Percentiles rank a stretch among this genome's conserved stretches.
Conservation (phyloP, 2,113 vertebrate genomes). For the Mastomys natalensis region DNA sequence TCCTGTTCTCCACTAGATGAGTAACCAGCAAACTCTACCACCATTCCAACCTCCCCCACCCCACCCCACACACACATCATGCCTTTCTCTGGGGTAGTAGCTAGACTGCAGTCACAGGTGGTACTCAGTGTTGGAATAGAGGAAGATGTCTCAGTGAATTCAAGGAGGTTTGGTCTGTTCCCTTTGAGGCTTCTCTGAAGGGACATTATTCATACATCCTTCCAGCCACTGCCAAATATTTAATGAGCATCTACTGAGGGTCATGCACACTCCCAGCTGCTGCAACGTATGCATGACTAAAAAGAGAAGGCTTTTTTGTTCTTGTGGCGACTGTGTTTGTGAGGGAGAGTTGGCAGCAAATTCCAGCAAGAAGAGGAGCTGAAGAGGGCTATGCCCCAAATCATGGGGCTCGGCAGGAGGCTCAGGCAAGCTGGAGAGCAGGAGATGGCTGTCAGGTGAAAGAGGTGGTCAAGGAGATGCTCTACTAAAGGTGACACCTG, state of each 20-base stretch:
- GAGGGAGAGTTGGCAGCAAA: neutral
- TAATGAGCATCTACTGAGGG: neutral
- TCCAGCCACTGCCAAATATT: neutral
- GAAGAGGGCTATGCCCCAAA: neutral
- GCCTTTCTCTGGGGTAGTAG: neutral
- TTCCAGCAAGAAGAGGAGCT: neutral
- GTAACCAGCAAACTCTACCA: neutral
- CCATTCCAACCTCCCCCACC: no score
- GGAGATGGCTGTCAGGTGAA: neutral
- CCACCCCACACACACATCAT: neutral
- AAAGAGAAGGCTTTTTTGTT: neutral
- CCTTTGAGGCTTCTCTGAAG: neutral
- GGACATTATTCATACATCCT: neutral
- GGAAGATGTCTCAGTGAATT: neutral
- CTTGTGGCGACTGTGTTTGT: neutral
- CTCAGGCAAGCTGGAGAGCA: accelerated
- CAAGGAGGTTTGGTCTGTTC: neutral
- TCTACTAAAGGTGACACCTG: neutral
- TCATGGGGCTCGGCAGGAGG: neutral
- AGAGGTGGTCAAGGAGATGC: neutral
- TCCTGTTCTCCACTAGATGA: neutral
- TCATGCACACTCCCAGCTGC: neutral
- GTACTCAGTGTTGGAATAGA: neutral
- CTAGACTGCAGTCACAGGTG: neutral
- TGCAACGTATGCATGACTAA: neutral